Base-by-base conservation (phyloP, 2,797 vertebrate species). In the Malurus leucopterus region DNA sequence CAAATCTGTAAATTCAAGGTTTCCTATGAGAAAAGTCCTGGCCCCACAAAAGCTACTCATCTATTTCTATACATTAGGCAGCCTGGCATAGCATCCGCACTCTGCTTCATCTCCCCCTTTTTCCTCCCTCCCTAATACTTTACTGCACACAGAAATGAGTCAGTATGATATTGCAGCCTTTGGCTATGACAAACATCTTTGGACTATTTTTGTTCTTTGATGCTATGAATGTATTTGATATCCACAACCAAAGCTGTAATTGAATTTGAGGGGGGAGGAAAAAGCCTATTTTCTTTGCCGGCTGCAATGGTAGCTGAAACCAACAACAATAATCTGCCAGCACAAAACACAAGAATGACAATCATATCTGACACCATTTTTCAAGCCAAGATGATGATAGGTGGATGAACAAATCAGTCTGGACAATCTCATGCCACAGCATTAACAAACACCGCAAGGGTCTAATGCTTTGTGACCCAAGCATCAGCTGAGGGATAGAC, bases 181-280 rank as follows among this genome's bases (percentile, higher is more conserved):
- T 73, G 79, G 72, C 71, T 90, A 92, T 73, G 77, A 94, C 83
- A 92, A 94, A 91, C 75, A 90, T 84, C 77, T 91, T 50, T 30
- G 34, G 70, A 74, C 72, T 93, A 40, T 74, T 94, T 90, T 77
- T 3, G 4, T 75, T 85, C 73, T 92, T 68, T 82, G 90, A 91
- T 95, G 80, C 64, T 83, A 80, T 44, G 83, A 92, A 83, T 46
- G 53, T 43, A 74, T 90, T 85, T 80, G 93, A 90, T 94, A 90
- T 87, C 78, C 62, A 76, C 88, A 86, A 77, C 70, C 14, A 46
- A 73, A 74, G 77, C 82, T 75, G 62, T 92, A 93, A 93, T 51
- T 92, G 93, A 94, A 71, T 94, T 85, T 77, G 12, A 89, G 61
- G 83, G 29, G 75, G 80, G 80, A 96, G 72, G 89, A 92, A 92